Percentiles rank a stretch among this genome's conserved stretches.
Evolutionary conservation across 2,113 vertebrate genomes (phyloP).

Genomic region (Elephantulus edwardii): DNA sequence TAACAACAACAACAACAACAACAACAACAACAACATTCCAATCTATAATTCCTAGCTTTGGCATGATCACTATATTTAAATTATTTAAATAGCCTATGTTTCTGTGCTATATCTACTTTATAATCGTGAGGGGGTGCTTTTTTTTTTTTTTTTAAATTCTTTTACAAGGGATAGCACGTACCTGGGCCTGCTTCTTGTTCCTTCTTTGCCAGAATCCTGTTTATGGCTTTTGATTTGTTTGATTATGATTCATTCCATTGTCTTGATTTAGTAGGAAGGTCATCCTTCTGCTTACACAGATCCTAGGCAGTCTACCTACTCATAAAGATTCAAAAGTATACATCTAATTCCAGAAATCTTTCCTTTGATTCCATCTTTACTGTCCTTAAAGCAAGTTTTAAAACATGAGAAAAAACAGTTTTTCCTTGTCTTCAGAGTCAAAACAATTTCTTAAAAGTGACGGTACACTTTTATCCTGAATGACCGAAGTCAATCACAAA

Average conservation of each 20-base stretch:
- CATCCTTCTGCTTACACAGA: not conserved
- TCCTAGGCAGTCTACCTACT: not conserved
- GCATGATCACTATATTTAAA: not conserved
- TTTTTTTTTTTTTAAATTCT: no score
- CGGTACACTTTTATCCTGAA: not conserved
- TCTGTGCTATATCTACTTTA: constrained; percentile 21
- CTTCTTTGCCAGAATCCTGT: constrained; percentile 25
- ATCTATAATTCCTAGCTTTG: not conserved
- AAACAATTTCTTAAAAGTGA: constrained; percentile 44
- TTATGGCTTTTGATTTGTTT: not conserved
- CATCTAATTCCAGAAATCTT: not conserved
- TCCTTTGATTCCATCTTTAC: constrained; percentile 26
- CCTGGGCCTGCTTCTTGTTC: constrained; percentile 10
- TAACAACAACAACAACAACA: no score
- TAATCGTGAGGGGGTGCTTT: no score
- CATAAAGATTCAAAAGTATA: constrained; percentile 23
- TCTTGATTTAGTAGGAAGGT: constrained; percentile 6
- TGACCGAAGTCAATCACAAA: no score
- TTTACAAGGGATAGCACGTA: no score
- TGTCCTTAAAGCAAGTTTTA: constrained; percentile 25
- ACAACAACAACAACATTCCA: no score
- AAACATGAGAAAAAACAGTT: constrained; percentile 41
- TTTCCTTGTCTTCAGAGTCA: constrained; percentile 51
- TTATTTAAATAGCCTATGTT: not conserved
- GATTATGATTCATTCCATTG: not conserved